Base-by-base conservation (phyloP, 2,888 invertebrate genomes). In the Hermaeophaga mercurialis region DNA sequence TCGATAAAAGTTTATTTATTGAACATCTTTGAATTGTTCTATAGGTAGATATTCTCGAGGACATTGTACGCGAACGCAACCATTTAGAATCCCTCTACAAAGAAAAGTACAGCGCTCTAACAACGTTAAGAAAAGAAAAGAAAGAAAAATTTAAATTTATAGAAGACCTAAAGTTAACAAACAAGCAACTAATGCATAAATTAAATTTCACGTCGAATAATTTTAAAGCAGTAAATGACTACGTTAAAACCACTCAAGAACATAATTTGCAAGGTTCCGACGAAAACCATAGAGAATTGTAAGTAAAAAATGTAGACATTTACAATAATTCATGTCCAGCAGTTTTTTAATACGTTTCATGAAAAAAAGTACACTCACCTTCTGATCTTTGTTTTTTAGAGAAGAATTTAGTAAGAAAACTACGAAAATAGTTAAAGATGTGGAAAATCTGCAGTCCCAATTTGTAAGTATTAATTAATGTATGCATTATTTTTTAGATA, bases 311-410 rank as follows among this genome's bases (percentile, higher is more conserved):
- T 7, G 9, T 36, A 5, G n/a, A 14, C 9, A 18, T 5, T 31
- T 1, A 43, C 4, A 5, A 36, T 7, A 8, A 8, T 36, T 9
- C 15, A 14, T 4, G 15, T 2, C 36, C 6, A n/a, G n/a, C 7
- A 19, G 5, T 33, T 31, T 33, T 19, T 19, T 36, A 15, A 17
- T 11, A 33, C 18, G 11, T 22, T 11, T n/a, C n/a, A n/a, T n/a
- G n/a, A n/a, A n/a, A n/a, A n/a, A n/a, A n/a, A n/a, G n/a, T n/a
- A n/a, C 3, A 6, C n/a, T 9, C 4, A 4, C 2, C 9, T 26
- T 31, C 11, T n/a, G 31, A 31, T 28, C 19, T 45, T 53, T 41
- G 19, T 46, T 38, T 45, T 56, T 34, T 41, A 56, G 56, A 11
- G 41, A 43, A 12, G 34, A 33, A 26, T 52, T 43, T 11, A 17